Base-by-base conservation (phyloP, 2,113 vertebrate genomes). In the Mus pahari region DNA sequence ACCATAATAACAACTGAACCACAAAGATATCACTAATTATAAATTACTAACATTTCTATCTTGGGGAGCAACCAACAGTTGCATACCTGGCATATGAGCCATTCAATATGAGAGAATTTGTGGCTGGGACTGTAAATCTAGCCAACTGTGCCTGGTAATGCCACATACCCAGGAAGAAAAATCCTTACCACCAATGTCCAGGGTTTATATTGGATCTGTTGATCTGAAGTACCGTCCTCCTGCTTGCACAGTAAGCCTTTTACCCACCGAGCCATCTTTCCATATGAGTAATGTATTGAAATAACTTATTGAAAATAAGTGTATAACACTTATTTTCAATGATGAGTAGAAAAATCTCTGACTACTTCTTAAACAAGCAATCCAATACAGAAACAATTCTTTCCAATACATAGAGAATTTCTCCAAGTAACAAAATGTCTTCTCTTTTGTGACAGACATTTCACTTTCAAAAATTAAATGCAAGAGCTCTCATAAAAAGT, bases 381-480 rank as follows among this genome's bases (percentile, higher is more conserved):
- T 66, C 33, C 20, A 86, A 92, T 20, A 33, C 31, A 82, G 16
- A 26, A 55, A 79, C 1, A 71, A 89, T 95, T 5, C 33, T 94
- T 39, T 33, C 19, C 58, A 60, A 39, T 1, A 70, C 14, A 3
- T 92, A 55, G 20, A 58, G 36, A 39, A 82, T 45, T 31, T 16
- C 48, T 20, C 36, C 39, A 45, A 7, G 36, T 14, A 58, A 91
- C 45, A 81, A 78, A 92, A 39, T 11, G 68, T 70, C 92, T 39
- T 73, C 10, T 19, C 36, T 60, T 83, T 96, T 92, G 16, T 14
- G 19, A 94, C 84, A 96, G 16, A 39, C 3, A 68, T 45, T 90
- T 97, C 26, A 66, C 60, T 97, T 79, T 86, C 50, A 78, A 75
- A 88, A 36, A 4, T 78, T 48, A 64, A 81, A 91, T 89, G 66